Percentiles rank a stretch among this genome's conserved stretches.
Evolutionary conservation across 2,888 invertebrate genomes (phyloP).

Genomic region (Smittia sp.): DNA sequence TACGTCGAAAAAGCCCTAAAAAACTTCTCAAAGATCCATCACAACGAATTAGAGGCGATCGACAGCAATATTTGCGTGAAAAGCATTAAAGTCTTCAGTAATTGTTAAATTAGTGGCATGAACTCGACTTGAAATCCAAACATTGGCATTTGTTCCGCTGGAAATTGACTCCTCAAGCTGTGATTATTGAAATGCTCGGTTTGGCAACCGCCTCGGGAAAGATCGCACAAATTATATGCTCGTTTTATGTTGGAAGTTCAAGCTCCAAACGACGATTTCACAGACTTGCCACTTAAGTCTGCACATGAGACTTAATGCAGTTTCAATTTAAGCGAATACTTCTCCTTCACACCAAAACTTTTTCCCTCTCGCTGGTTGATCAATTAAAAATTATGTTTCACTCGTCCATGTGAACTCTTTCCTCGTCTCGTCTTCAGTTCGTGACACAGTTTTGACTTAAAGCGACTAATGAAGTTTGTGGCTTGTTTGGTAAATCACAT

Average conservation of each 20-base stretch:
- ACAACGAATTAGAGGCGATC: no score
- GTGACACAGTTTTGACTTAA: neutral
- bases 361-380: neutral
- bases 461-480: neutral
- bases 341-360: neutral
- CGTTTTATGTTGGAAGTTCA: neutral
- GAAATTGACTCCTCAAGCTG: conserved; percentile 23
- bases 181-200: conserved; percentile 15
- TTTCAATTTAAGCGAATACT: neutral
- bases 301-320: neutral
- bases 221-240: neutral
- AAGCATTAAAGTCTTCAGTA: neutral
- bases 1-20: no score
- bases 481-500: conserved; percentile 1
- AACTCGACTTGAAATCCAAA: neutral
- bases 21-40: no score
- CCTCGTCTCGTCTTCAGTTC: neutral
- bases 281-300: neutral
- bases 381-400: neutral
- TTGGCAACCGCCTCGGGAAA: neutral
- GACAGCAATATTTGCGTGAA: neutral
- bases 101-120: conserved; percentile 4
- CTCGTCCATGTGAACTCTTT: conserved; percentile 7
- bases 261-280: conserved; percentile 1
- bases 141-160: neutral